Base-by-base conservation (phyloP, 2,113 vertebrate species). In the Noturus placidus region DNA sequence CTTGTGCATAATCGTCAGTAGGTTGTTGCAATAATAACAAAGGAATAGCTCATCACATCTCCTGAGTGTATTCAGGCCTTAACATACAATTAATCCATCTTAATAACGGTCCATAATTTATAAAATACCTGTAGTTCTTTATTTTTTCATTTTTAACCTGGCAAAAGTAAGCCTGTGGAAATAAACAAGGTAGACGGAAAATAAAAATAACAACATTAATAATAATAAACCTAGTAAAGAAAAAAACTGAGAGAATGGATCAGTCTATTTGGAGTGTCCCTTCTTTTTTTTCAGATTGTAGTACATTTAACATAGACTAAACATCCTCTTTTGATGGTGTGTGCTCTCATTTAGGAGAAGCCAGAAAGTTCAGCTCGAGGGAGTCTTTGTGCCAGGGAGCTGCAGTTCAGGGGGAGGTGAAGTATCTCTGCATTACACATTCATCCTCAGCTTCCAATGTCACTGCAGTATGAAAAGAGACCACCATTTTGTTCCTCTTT, bases 151-250 rank as follows among this genome's bases (percentile, higher is more conserved):
- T 82, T 69, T 85, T 50, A 81, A 78, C 35, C 79, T 72, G 67
- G 38, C 59, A 72, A 87, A 82, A 25, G 35, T 78, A 20, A 79
- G 63, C 38, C 65, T 61, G 76, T 90, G 91, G 91, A 95, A 93
- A 92, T 93, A 94, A 95, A 93, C 91, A 90, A 93, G 88, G 90
- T 88, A 92, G 91, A 93, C 88, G 84, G 82, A n/a, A 27, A 83
- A 85, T 77, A 74, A 61, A 86, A 69, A 86, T 54, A 80, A 79
- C 70, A 84, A 74, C 84, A 91, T 90, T 79, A 85, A 90, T 76
- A 94, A 92, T 92, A 91, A 91, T 93, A 87, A 85, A 88, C 86
- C 76, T 89, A 88, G 69, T 89, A 90, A 88, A 89, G 82, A 89
- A 87, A 65, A 74, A 13, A 82, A 82, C 20, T 7, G 83, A 83